Conservation (phyloP, 1,140 invertebrate genomes). For the Lasioglossum albipes region DNA sequence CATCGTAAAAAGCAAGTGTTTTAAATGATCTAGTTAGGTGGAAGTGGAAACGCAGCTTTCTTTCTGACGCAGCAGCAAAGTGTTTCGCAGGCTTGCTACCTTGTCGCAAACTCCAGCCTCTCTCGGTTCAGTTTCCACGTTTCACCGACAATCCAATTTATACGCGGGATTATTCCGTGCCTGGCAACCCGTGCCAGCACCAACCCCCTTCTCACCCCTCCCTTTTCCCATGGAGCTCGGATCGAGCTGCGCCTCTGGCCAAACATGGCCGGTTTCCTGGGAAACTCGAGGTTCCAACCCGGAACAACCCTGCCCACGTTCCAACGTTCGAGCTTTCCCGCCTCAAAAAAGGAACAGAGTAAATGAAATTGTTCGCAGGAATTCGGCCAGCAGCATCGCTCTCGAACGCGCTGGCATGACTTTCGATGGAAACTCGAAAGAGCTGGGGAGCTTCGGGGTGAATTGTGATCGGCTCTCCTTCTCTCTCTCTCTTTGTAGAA, state of each 20-base stretch:
- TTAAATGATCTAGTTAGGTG: no score
- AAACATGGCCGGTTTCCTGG: slow-evolving; percentile 52
- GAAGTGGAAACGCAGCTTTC: no score
- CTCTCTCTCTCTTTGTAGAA: no score
- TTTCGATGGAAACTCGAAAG: neutral
- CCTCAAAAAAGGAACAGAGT: neutral
- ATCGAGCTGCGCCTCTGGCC: slow-evolving; percentile 24
- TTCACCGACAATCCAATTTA: slow-evolving; percentile 76
- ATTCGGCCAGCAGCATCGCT: neutral
- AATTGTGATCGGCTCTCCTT: no score
- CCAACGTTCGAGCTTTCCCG: neutral
- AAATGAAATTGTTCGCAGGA: neutral
- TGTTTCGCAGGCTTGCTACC: neutral
- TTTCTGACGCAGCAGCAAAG: neutral
- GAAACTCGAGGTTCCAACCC: neutral
- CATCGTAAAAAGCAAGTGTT: no score
- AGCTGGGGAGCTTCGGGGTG: no score
- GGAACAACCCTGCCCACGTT: neutral
- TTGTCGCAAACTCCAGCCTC: neutral
- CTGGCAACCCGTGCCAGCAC: slow-evolving; percentile 36
- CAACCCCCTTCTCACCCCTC: slow-evolving; percentile 31
- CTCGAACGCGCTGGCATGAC: neutral
- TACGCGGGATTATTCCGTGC: slow-evolving; percentile 75
- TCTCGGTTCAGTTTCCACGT: slow-evolving; percentile 59
- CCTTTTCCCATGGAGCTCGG: slow-evolving; percentile 9